Evolutionary conservation across 2,113 vertebrate genomes (phyloP).

Genomic region (Neodontobutis hainanensis): DNA sequence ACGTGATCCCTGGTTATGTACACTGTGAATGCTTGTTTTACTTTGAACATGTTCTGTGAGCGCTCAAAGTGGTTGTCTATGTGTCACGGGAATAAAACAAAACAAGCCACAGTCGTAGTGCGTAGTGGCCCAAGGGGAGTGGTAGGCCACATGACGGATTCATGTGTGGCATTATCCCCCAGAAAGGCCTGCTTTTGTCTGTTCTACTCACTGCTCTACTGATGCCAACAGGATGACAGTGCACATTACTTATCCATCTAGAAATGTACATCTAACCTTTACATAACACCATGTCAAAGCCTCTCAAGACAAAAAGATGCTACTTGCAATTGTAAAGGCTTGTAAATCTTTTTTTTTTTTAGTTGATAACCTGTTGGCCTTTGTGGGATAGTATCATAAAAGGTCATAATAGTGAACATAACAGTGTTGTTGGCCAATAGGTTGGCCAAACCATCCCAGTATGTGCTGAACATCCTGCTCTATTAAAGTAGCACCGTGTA

Average conservation of each 20-base stretch:
- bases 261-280: too few species aligned
- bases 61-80: constrained; percentile 49
- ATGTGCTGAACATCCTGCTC: too few species aligned
- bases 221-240: constrained; percentile 9
- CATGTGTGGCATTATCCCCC: constrained; percentile 60
- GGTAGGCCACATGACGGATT: constrained; percentile 62
- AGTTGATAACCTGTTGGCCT: too few species aligned
- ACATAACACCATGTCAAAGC: too few species aligned
- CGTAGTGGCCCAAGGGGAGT: constrained; percentile 60
- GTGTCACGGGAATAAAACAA: constrained; percentile 69
- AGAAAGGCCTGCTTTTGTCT: constrained; percentile 56
- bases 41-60: constrained; percentile 36
- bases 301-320: too few species aligned
- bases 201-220: constrained; percentile 25
- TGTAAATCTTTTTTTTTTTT: too few species aligned
- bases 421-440: too few species aligned
- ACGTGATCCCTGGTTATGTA: constrained; percentile 29
- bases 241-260: background rate
- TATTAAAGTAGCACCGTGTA: too few species aligned
- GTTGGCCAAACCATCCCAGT: too few species aligned
- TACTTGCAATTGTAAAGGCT: too few species aligned
- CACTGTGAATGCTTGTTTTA: constrained; percentile 22
- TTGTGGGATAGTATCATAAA: too few species aligned
- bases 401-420: too few species aligned
- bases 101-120: constrained; percentile 66